A percentile compares a stretch with the other conserved stretches of the same genome.
Evolutionary conservation across 1,140 invertebrate genomes (phyloP).

Genomic region (Drosophila willistoni): DNA sequence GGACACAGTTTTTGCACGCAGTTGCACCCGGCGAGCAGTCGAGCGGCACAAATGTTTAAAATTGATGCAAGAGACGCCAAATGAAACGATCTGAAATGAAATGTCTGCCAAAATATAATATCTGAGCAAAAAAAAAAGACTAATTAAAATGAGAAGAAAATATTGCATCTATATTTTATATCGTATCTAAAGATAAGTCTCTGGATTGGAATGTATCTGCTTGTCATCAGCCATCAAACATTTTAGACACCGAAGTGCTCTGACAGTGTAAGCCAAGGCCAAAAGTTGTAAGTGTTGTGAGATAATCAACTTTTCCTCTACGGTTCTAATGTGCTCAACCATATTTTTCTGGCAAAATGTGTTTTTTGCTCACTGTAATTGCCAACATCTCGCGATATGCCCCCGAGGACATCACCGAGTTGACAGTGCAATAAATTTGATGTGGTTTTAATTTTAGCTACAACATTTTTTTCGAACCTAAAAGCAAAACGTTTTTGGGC

Average conservation of each 20-base stretch:
- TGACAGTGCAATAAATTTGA: slow-evolving; percentile 60
- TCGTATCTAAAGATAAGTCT: not conserved
- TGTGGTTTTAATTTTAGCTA: slow-evolving; percentile 68
- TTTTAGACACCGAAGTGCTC: not conserved
- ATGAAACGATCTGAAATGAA: slow-evolving; percentile 33
- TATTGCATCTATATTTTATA: slow-evolving; percentile 12
- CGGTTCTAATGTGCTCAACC: not conserved
- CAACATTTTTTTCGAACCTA: slow-evolving; percentile 39
- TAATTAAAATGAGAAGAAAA: slow-evolving; percentile 49
- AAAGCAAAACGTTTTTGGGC: slow-evolving; percentile 27
- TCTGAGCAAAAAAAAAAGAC: slow-evolving; percentile 38
- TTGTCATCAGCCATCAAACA: too few relatives aligned
- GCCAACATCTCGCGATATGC: slow-evolving; percentile 43
- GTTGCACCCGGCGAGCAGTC: slow-evolving; percentile 53
- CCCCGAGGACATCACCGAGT: slow-evolving; percentile 36
- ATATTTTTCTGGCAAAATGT: not conserved
- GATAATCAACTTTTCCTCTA: not conserved
- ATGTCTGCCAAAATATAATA: slow-evolving; percentile 50
- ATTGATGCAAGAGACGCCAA: slow-evolving; percentile 36
- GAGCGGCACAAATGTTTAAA: slow-evolving; percentile 68
- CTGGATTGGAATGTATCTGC: slow-evolving; percentile 12
- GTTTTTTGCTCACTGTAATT: slow-evolving; percentile 41
- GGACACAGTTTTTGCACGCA: slow-evolving; percentile 69
- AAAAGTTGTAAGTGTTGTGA: not conserved
- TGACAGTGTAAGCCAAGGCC: not conserved